phyloP scores from a whole-genome alignment of 2,113 vertebrate species.

The Aegithalos caudatus region DNA sequence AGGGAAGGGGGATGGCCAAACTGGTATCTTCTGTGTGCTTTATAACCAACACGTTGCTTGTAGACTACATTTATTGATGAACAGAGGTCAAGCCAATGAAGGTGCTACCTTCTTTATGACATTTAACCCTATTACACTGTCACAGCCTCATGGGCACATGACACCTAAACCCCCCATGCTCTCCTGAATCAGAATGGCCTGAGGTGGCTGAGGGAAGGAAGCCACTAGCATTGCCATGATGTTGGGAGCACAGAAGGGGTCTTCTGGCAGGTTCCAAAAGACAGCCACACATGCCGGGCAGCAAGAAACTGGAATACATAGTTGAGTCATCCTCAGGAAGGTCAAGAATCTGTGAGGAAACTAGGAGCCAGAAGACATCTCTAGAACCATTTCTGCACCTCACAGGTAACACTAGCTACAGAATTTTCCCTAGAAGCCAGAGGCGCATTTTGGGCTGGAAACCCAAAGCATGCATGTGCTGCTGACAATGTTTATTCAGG shows the following conservation, averaged over 20 bases:
- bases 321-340: neutral
- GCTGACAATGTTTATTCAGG: neutral
- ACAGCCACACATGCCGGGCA: accelerated
- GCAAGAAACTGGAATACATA: neutral
- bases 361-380: neutral
- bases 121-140: neutral
- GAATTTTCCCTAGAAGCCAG: neutral
- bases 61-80: neutral
- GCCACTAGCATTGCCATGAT: neutral
- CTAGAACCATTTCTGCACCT: neutral
- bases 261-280: neutral
- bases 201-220: accelerated
- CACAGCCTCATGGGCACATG: neutral
- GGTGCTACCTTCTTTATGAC: neutral
- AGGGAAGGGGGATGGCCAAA: neutral
- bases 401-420: neutral
- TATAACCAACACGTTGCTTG: neutral
- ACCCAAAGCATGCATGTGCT: accelerated
- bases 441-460: neutral
- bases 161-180: neutral
- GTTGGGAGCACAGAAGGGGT: neutral
- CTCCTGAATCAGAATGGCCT: neutral
- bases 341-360: neutral
- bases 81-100: neutral
- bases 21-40: neutral